Conservation (phyloP, 2,888 invertebrate genomes). For the Lamproptera curius region DNA sequence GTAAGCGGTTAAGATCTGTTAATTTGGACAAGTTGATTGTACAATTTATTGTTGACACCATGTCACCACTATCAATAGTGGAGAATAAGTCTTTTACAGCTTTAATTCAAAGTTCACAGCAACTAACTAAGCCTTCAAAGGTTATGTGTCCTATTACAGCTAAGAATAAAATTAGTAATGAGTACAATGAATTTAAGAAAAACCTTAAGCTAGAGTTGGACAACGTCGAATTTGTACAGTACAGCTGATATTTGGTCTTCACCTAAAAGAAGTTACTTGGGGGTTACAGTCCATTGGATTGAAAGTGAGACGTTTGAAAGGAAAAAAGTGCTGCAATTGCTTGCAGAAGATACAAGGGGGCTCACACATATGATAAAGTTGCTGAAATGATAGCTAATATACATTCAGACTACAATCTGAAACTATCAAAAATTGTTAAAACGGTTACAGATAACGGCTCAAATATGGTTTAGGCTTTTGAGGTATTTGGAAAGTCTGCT, state of each 20-base stretch:
- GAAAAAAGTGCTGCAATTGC: constrained; percentile 22
- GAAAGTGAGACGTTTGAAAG: constrained; percentile 22
- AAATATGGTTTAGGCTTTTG: constrained; percentile 21
- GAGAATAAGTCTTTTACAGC: constrained; percentile 25
- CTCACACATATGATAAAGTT: constrained; percentile 23
- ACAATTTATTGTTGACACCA: constrained; percentile 25
- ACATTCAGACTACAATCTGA: constrained; percentile 25
- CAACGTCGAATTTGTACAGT: constrained; percentile 21
- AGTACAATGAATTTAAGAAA: constrained; percentile 16
- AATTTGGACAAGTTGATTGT: constrained; percentile 24
- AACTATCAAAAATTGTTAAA: constrained; percentile 24
- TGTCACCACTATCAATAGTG: constrained; percentile 28
- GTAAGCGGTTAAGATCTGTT: constrained; percentile 16
- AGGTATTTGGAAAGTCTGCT: not conserved
- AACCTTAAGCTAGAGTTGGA: no score
- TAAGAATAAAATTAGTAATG: constrained; percentile 21
- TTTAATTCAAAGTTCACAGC: constrained; percentile 24
- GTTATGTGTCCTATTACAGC: constrained; percentile 18
- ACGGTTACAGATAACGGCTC: constrained; percentile 22
- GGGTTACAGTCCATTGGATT: constrained; percentile 27
- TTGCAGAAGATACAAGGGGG: constrained; percentile 28
- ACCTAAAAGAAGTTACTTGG: constrained; percentile 24
- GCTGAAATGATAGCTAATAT: constrained; percentile 24
- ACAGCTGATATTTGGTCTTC: constrained; percentile 25
- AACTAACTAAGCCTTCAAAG: constrained; percentile 27